phyloP scores from a whole-genome alignment of 2,888 invertebrate genomes.

The Netelia inedita region DNA sequence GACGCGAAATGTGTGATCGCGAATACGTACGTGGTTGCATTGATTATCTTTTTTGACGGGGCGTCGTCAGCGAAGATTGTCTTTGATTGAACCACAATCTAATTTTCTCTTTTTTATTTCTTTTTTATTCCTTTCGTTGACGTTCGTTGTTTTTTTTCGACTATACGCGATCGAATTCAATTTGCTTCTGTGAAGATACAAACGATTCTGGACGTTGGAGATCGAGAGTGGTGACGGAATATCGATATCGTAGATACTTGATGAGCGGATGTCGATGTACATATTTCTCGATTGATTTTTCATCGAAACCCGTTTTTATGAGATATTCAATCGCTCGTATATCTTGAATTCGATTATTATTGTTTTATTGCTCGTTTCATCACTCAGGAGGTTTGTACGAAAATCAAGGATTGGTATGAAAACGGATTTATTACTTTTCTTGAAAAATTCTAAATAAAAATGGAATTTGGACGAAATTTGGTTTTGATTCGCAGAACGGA shows the following conservation, averaged over 20 bases:
- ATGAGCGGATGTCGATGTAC: background rate
- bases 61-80: constrained; percentile 29
- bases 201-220: constrained; percentile 2
- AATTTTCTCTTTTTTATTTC: constrained; percentile 8
- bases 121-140: background rate
- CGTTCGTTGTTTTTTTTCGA: background rate
- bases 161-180: constrained; percentile 9
- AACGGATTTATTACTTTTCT: too few relatives aligned
- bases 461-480: too few relatives aligned
- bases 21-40: constrained; percentile 11
- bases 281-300: constrained; percentile 1
- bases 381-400: too few relatives aligned
- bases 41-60: constrained; percentile 40
- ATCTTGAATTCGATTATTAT: background rate
- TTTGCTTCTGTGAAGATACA: constrained; percentile 8
- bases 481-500: too few relatives aligned
- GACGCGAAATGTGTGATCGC: constrained; percentile 33
- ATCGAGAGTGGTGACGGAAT: background rate
- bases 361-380: background rate
- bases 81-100: constrained; percentile 9
- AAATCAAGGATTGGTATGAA: too few relatives aligned
- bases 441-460: too few relatives aligned
- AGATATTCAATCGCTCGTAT: background rate
- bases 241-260: background rate
- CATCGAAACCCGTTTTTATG: constrained; percentile 1